Evolutionary conservation across 2,113 vertebrate genomes (phyloP).

Genomic region (Xenus cinereus): DNA sequence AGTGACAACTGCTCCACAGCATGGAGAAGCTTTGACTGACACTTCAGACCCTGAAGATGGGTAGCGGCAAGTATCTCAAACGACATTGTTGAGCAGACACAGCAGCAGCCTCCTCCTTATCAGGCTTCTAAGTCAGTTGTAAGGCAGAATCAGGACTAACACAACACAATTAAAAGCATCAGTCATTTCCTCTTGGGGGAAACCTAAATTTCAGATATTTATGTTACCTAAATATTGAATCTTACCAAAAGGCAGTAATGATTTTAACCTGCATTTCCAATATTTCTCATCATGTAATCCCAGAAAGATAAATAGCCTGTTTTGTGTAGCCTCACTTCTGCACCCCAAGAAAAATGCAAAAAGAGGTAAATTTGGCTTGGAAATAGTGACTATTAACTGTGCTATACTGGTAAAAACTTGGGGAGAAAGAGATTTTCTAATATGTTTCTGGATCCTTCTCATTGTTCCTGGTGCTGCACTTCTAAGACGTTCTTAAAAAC

Average conservation of each 20-base stretch:
- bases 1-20: neutral
- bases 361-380: neutral
- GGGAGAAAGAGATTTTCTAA: neutral
- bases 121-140: neutral
- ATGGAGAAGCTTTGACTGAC: neutral
- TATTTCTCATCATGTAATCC: neutral
- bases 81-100: neutral
- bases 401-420: neutral
- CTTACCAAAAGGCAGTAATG: neutral
- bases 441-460: neutral
- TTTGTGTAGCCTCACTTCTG: neutral
- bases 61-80: neutral
- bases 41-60: neutral
- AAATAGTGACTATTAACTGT: neutral
- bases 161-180: neutral
- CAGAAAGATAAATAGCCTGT: neutral
- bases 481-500: neutral
- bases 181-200: neutral
- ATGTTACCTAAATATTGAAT: neutral
- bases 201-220: neutral
- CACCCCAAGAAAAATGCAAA: neutral
- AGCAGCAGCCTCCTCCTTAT: neutral
- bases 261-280: neutral
- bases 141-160: neutral
- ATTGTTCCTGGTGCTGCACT: neutral